phyloP scores from a whole-genome alignment of 1,140 invertebrate genomes.

The Drosophila baimaii region DNA sequence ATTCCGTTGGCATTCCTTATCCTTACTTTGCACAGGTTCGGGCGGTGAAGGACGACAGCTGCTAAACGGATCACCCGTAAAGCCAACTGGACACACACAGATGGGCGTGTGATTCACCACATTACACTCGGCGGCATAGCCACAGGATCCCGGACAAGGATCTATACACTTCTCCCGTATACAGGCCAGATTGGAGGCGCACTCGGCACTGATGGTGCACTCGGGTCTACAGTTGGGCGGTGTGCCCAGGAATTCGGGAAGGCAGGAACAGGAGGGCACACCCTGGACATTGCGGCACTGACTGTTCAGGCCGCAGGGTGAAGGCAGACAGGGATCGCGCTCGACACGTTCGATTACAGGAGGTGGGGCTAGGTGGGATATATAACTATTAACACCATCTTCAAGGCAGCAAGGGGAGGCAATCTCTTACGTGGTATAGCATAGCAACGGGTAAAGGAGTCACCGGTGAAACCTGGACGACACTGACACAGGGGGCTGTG shows the following conservation, averaged over 20 bases:
- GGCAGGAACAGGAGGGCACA: constrained; percentile 91
- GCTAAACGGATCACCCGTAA: constrained; percentile 93
- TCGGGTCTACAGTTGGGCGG: constrained; percentile 93
- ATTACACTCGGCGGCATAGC: constrained; percentile 91
- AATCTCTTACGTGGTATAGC: constrained; percentile 86
- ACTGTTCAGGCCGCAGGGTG: constrained; percentile 90
- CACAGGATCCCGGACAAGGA: constrained; percentile 93
- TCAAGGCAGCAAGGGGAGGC: not conserved
- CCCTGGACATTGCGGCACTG: constrained; percentile 89
- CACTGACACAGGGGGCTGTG: constrained; percentile 90
- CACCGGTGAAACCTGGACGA: constrained; percentile 87
- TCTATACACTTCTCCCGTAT: constrained; percentile 93
- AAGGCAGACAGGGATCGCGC: constrained; percentile 89
- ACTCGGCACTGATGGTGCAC: constrained; percentile 93
- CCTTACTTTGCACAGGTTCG: constrained; percentile 85
- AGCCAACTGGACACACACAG: constrained; percentile 90
- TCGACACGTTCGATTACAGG: constrained; percentile 84
- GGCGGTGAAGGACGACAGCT: constrained; percentile 87
- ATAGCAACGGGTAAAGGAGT: constrained; percentile 88
- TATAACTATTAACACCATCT: not conserved
- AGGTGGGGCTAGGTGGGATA: constrained; percentile 55
- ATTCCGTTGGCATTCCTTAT: constrained; percentile 76
- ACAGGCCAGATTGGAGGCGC: constrained; percentile 91
- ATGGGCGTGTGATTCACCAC: constrained; percentile 93
- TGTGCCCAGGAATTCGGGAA: constrained; percentile 89